A percentile compares a stretch with the other conserved stretches of the same genome.
Conservation (phyloP, 2,113 vertebrate genomes). For the Artemisiospiza belli region DNA sequence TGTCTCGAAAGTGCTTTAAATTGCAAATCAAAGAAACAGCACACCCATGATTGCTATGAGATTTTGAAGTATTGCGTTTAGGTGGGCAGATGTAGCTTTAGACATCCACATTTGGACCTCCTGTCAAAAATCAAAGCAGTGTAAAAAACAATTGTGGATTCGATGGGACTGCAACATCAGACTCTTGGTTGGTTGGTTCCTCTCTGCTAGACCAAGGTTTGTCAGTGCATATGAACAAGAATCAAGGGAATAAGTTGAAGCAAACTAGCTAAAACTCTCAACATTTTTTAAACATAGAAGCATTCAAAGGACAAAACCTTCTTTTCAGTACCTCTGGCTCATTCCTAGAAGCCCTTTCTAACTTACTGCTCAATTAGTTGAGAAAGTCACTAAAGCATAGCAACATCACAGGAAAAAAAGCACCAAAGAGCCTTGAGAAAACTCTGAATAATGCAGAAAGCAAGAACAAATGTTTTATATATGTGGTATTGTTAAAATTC, state of each 20-base stretch:
- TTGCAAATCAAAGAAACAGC: neutral
- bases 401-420: neutral
- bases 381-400: slow-evolving; percentile 27
- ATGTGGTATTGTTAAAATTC: slow-evolving; percentile 49
- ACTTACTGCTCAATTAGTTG: neutral
- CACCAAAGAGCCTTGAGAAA: slow-evolving; percentile 26
- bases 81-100: neutral
- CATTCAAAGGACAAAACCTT: slow-evolving; percentile 7
- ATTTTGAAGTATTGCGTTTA: neutral
- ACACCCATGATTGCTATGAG: neutral
- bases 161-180: neutral
- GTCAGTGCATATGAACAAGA: neutral
- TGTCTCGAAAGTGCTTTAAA: neutral
- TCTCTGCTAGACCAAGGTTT: neutral
- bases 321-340: slow-evolving; percentile 20
- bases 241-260: neutral
- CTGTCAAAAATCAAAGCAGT: neutral
- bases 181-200: neutral
- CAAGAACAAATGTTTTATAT: slow-evolving; percentile 57
- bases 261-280: neutral
- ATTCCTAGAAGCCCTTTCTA: neutral
- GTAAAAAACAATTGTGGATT: neutral
- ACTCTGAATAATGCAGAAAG: slow-evolving; percentile 36
- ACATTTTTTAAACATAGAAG: neutral
- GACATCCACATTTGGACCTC: neutral